These are phyloP conservation scores for Novumbra hubbsi DNA, from an alignment of 2,797 vertebrate genomes.

Conservation along the genomic window DNA sequence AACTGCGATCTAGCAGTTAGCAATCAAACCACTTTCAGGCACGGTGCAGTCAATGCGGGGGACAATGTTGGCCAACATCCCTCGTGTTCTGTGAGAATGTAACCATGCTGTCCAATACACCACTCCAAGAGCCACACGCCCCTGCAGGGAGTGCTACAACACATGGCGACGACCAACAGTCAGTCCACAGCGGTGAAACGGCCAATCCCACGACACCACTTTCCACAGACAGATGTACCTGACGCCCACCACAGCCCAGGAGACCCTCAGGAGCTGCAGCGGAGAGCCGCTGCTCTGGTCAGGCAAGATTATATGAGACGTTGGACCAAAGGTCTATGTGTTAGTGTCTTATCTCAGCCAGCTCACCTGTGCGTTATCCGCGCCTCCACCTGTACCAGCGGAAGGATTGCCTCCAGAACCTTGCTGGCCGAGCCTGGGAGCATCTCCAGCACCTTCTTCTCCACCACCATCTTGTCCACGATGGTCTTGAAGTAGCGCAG, in stretches of 20 bases:
- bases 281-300: too few species aligned
- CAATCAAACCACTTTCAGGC: background rate
- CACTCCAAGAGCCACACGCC: background rate
- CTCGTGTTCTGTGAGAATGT: background rate
- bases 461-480: conserved; percentile 97
- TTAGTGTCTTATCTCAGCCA: background rate
- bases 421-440: conserved; percentile 96
- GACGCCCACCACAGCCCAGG: too few species aligned
- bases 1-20: background rate
- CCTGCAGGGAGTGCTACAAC: background rate
- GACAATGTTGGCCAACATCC: background rate
- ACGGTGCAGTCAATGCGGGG: background rate
- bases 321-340: too few species aligned
- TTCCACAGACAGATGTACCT: too few species aligned
- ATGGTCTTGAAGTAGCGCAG: conserved; percentile 98
- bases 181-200: background rate
- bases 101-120: background rate
- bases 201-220: background rate
- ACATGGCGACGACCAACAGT: background rate
- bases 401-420: conserved; percentile 94
- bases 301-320: too few species aligned
- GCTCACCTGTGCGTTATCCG: conserved; percentile 90
- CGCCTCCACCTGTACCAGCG: conserved; percentile 88
- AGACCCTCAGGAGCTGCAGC: too few species aligned
- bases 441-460: conserved; percentile 97